phyloP scores from a whole-genome alignment of 1,140 invertebrate species.

The Papilio helenus region DNA sequence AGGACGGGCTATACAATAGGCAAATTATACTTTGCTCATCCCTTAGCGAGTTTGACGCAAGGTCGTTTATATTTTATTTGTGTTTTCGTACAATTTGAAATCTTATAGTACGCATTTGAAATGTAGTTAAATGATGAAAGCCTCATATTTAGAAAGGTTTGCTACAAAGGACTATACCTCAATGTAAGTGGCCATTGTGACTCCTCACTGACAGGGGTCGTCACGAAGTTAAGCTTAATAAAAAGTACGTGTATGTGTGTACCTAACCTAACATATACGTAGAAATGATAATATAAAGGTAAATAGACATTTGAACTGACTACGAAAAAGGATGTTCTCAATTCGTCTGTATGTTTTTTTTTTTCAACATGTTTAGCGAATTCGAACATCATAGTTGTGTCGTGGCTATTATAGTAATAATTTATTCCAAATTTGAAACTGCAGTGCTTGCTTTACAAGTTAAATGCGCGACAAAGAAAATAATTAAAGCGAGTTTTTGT shows the following conservation, averaged over 20 bases:
- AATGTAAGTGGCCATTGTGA: neutral
- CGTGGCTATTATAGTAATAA: neutral
- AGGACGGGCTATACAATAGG: constrained; percentile 36
- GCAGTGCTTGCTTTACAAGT: neutral
- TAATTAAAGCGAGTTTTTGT: constrained; percentile 24
- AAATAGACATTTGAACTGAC: no score
- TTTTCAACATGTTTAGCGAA: neutral
- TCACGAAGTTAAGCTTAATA: neutral
- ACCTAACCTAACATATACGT: neutral
- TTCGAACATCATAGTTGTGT: neutral
- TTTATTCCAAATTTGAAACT: neutral
- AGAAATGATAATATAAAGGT: no score
- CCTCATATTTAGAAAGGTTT: neutral
- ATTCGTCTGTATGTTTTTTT: no score
- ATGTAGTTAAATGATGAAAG: neutral
- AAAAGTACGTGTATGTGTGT: neutral
- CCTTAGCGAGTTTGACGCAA: neutral
- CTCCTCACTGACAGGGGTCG: neutral
- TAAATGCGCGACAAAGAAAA: neutral
- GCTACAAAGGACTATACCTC: neutral
- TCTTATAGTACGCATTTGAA: no score
- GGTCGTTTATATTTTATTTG: neutral
- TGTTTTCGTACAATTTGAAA: neutral
- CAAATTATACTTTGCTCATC: neutral
- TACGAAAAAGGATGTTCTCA: no score